Percentiles rank a stretch among this genome's conserved stretches.
Evolutionary conservation across 1,140 invertebrate genomes (phyloP).

Genomic region (Neodiprion pinetum): DNA sequence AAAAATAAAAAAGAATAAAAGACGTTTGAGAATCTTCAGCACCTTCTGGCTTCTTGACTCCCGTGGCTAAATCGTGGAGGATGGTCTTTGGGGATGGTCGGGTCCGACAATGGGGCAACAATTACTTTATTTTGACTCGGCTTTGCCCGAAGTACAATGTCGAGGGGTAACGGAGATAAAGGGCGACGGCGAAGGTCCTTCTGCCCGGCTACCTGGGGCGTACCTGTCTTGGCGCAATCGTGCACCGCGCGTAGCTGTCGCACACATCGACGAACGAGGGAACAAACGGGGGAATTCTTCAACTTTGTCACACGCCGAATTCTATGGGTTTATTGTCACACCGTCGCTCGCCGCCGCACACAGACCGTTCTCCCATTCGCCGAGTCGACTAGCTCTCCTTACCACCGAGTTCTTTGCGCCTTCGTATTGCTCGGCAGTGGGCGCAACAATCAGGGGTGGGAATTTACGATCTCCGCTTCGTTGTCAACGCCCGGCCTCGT

Average conservation of each 20-base stretch:
- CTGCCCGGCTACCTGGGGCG: conserved; percentile 11
- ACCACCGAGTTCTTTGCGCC: conserved; percentile 29
- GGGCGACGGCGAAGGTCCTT: conserved; percentile 26
- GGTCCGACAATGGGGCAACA: conserved; percentile 17
- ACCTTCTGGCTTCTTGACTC: too few species aligned
- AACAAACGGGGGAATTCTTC: conserved; percentile 9
- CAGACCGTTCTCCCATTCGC: too few species aligned
- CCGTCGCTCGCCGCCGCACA: background rate
- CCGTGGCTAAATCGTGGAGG: background rate
- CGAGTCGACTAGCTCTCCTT: too few species aligned
- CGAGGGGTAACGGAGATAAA: conserved; percentile 27
- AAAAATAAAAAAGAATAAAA: too few species aligned
- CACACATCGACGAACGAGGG: background rate
- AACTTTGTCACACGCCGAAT: conserved; percentile 34
- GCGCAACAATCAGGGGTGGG: background rate
- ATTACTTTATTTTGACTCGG: conserved; percentile 52
- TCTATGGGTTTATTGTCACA: conserved; percentile 34
- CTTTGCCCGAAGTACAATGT: conserved; percentile 16
- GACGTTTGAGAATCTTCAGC: too few species aligned
- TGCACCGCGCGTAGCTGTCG: conserved; percentile 10
- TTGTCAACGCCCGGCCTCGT: conserved; percentile 8
- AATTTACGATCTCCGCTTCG: background rate
- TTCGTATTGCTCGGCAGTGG: conserved; percentile 39
- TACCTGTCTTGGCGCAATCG: conserved; percentile 4
- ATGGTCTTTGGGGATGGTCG: background rate